Base-by-base conservation (phyloP, 2,113 vertebrate species). In the Petroica traversi region DNA sequence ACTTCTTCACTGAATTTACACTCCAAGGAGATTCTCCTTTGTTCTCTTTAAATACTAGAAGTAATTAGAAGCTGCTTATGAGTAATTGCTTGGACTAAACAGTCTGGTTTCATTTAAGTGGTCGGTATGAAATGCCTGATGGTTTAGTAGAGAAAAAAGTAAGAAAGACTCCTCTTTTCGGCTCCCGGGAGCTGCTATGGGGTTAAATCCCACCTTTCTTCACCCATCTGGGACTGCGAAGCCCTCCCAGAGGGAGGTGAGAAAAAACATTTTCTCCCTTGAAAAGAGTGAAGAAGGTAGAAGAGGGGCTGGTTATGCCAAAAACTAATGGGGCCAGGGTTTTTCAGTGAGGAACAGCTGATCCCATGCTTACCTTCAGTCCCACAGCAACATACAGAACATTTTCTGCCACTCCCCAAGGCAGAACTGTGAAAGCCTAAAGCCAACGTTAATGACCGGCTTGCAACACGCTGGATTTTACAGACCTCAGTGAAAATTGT, bases 101-200 rank as follows among this genome's bases (percentile, higher is more conserved):
- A 79, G 73, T 77, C 93, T 96, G 92, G 80, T 91, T 97, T 95
- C 87, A 81, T 89, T 94, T 85, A 96, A 92, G 84, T 61, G 82
- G 88, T 90, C 13, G 74, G 46, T 64, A 33, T 38, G 69, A 91
- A 94, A 82, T 7, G 52, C 62, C 43, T 78, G 33, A 38, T 69
- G 73, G 41, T 91, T 67, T 83, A 31, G 20, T 75, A 81, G 13
- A 63, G 33, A 71, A 86, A 87, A 80, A 83, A 58, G 10, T 18
- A 63, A 76, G 86, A 72, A 83, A 83, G 48, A 31, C 20, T 88
- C 55, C 62, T 69, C 40, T 45, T 25, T 82, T 52, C 72, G 55
- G 31, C 55, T 88, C 8, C 19, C 28, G 28, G 84, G 43, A 84
- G 17, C 18, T 25, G 33, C 62, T 0, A 0, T 24, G 25, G 64